A percentile compares a stretch with the other conserved stretches of the same genome.
These are phyloP conservation scores for Empis livida DNA, from an alignment of 2,888 invertebrate species.

Conservation along the genomic window DNA sequence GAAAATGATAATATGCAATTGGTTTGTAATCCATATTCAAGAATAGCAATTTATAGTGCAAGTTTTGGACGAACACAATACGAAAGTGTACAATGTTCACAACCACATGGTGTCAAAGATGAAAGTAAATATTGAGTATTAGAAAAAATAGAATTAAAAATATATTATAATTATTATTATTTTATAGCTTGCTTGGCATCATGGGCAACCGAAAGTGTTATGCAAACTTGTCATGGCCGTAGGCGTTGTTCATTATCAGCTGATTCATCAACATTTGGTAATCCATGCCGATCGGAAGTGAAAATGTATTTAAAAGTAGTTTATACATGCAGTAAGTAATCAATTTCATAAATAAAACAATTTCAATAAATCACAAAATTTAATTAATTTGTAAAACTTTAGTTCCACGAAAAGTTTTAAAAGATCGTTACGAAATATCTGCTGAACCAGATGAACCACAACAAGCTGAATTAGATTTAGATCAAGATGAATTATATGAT, in stretches of 20 bases:
- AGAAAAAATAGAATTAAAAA: background rate
- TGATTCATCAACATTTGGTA: conserved; percentile 70
- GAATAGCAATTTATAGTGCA: conserved; percentile 87
- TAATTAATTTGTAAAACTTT: conserved; percentile 15
- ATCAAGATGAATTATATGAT: conserved; percentile 41
- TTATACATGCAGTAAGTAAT: conserved; percentile 70
- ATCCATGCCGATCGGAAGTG: conserved; percentile 65
- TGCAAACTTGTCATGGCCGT: conserved; percentile 75
- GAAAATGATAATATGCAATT: conserved; percentile 80
- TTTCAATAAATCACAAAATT: background rate
- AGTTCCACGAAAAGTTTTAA: conserved; percentile 75
- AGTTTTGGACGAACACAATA: conserved; percentile 81
- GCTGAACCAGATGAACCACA: conserved; percentile 65
- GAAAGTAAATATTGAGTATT: conserved; percentile 55
- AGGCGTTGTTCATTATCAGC: conserved; percentile 66
- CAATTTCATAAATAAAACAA: background rate
- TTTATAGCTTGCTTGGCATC: conserved; percentile 67
- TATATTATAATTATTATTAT: background rate
- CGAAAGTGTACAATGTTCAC: conserved; percentile 76
- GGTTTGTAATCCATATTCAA: conserved; percentile 72
- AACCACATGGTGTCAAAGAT: conserved; percentile 65
- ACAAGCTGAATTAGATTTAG: conserved; percentile 38
- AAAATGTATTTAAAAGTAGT: conserved; percentile 76
- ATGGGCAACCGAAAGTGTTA: conserved; percentile 83
- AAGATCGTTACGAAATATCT: conserved; percentile 67